These are phyloP conservation scores for Nemotelus nigrinus DNA, from an alignment of 2,888 invertebrate species.

Conservation along the genomic window DNA sequence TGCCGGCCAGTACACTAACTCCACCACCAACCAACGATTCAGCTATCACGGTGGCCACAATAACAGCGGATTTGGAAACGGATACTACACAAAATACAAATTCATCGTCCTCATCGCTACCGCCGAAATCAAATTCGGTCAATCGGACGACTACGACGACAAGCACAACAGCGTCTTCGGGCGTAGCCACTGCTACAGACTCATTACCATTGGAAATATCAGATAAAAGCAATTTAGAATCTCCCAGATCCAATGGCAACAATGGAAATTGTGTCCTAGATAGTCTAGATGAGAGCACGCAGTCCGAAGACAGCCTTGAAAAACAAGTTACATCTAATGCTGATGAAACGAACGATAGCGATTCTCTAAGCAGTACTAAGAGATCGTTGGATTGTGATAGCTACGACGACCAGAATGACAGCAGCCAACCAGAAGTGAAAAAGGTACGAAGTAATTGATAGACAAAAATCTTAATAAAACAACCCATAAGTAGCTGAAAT, in stretches of 20 bases:
- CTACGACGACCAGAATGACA: slow-evolving; percentile 55
- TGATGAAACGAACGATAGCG: slow-evolving; percentile 57
- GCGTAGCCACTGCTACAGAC: too few relatives aligned
- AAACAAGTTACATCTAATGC: slow-evolving; percentile 70
- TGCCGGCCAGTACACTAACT: slow-evolving; percentile 64
- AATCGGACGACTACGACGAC: slow-evolving; percentile 23
- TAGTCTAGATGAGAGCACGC: too few relatives aligned
- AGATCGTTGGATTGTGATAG: slow-evolving; percentile 56
- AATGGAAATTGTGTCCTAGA: too few relatives aligned
- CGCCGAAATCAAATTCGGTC: slow-evolving; percentile 19
- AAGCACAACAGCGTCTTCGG: slow-evolving; percentile 50
- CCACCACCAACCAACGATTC: slow-evolving; percentile 65
- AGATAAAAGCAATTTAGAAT: too few relatives aligned
- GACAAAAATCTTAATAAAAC: slow-evolving; percentile 9
- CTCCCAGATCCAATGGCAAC: too few relatives aligned
- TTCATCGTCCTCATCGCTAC: slow-evolving; percentile 1
- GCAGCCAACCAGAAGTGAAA: slow-evolving; percentile 62
- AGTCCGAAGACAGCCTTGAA: too few relatives aligned
- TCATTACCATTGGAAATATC: too few relatives aligned
- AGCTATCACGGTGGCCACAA: neutral
- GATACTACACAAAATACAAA: slow-evolving; percentile 50
- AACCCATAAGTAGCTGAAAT: slow-evolving; percentile 5
- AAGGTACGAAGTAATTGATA: slow-evolving; percentile 63
- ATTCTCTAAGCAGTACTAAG: slow-evolving; percentile 55
- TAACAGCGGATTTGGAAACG: slow-evolving; percentile 65